phyloP scores from a whole-genome alignment of 1,140 invertebrate species.

The Pemphigus obesinymphae region DNA sequence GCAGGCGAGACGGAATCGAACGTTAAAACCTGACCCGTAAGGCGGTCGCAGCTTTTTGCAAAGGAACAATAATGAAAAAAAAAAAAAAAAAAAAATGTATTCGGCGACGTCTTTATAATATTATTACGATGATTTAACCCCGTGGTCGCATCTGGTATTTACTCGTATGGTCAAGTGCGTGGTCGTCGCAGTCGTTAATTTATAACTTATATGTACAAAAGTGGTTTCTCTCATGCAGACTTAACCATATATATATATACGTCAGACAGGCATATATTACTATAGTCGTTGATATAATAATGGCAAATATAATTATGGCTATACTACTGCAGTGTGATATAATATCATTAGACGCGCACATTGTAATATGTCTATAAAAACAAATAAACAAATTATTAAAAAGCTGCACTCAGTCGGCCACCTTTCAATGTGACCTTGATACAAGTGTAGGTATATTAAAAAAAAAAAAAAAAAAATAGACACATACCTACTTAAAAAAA shows the following conservation, averaged over 20 bases:
- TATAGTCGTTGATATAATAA: background rate
- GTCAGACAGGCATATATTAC: background rate
- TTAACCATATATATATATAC: background rate
- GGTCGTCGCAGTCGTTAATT: constrained; percentile 4
- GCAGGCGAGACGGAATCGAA: background rate
- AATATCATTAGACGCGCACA: background rate
- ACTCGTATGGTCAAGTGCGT: constrained; percentile 18
- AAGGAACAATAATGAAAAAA: too few relatives aligned
- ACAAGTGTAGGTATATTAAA: too few relatives aligned
- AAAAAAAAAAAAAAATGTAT: too few relatives aligned
- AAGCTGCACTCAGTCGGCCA: background rate
- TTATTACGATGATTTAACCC: background rate
- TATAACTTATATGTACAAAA: constrained; percentile 5
- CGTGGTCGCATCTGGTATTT: background rate
- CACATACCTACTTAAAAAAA: too few relatives aligned
- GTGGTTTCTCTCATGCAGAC: constrained; percentile 3
- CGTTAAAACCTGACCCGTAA: background rate
- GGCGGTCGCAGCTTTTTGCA: background rate
- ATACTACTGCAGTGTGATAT: background rate
- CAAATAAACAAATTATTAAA: too few relatives aligned
- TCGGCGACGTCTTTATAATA: too few relatives aligned
- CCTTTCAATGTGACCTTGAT: constrained; percentile 15
- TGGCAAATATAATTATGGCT: background rate
- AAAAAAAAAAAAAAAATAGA: background rate
- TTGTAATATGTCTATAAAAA: background rate